These are phyloP conservation scores for Rousettus madagascariensis DNA, from an alignment of 2,797 vertebrate species.

Conservation along the genomic window DNA sequence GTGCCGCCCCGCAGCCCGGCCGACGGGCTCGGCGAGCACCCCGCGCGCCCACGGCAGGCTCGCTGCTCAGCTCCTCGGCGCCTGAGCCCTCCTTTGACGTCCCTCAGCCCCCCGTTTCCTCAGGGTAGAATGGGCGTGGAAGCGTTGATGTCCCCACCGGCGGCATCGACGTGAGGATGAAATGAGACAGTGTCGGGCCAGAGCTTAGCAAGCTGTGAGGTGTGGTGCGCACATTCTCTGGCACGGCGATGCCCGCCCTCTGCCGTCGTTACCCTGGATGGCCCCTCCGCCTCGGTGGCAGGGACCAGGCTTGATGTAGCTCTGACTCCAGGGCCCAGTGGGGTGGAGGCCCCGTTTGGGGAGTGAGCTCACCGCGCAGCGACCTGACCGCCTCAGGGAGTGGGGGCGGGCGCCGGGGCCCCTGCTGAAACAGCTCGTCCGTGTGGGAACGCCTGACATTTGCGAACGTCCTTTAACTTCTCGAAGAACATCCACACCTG, in stretches of 20 bases:
- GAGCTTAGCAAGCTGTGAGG: not conserved
- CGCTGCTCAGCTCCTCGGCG: fast-evolving
- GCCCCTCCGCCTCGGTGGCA: not conserved
- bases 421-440: fast-evolving
- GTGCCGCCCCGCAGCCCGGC: fast-evolving
- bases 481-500: too few species aligned
- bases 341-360: not conserved
- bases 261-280: fast-evolving
- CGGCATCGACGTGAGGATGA: not conserved
- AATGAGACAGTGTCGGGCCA: fast-evolving
- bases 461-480: not conserved
- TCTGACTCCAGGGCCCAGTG: not conserved
- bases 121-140: fast-evolving
- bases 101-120: not conserved
- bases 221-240: fast-evolving
- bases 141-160: fast-evolving
- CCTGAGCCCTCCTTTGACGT: not conserved
- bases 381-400: fast-evolving
- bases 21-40: not conserved
- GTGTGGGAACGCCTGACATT: fast-evolving
- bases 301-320: not conserved
- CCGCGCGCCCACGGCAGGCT: fast-evolving
- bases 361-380: fast-evolving
- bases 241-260: fast-evolving
- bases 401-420: not conserved